phyloP scores from a whole-genome alignment of 2,888 invertebrate genomes.

The Hirtodrosophila cameraria region DNA sequence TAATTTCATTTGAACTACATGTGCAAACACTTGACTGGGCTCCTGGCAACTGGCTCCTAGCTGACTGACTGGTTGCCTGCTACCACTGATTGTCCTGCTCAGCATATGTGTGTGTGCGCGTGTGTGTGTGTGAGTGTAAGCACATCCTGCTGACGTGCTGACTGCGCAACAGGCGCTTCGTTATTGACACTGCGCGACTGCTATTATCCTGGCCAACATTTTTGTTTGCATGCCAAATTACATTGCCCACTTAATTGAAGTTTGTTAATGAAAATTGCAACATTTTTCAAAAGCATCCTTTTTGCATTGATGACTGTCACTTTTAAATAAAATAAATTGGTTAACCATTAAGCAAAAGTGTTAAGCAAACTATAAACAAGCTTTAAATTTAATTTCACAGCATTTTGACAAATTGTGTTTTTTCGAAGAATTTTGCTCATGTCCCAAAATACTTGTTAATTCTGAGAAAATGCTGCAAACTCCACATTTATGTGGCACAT shows the following conservation, averaged over 20 bases:
- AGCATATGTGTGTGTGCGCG: conserved; percentile 10
- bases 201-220: conserved; percentile 73
- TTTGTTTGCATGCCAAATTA: conserved; percentile 76
- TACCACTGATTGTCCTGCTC: conserved; percentile 49
- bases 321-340: conserved; percentile 8
- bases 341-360: neutral
- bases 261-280: conserved; percentile 76
- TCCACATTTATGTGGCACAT: conserved; percentile 11
- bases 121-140: conserved; percentile 14
- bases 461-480: conserved; percentile 16
- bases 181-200: conserved; percentile 61
- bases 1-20: conserved; percentile 81
- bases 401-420: conserved; percentile 14
- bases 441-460: neutral
- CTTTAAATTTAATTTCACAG: too few relatives aligned
- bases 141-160: conserved; percentile 48
- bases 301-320: conserved; percentile 27
- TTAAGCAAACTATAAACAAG: too few relatives aligned
- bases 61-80: conserved; percentile 20
- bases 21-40: conserved; percentile 73
- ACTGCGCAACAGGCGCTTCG: conserved; percentile 65
- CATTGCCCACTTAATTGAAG: conserved; percentile 74
- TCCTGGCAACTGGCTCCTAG: conserved; percentile 33
- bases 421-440: conserved; percentile 3
- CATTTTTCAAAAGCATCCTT: conserved; percentile 52